Evolutionary conservation across 2,888 invertebrate species (phyloP), one percentile per base, ranked within the genome.

Genomic region (Oxycera nigricornis): DNA sequence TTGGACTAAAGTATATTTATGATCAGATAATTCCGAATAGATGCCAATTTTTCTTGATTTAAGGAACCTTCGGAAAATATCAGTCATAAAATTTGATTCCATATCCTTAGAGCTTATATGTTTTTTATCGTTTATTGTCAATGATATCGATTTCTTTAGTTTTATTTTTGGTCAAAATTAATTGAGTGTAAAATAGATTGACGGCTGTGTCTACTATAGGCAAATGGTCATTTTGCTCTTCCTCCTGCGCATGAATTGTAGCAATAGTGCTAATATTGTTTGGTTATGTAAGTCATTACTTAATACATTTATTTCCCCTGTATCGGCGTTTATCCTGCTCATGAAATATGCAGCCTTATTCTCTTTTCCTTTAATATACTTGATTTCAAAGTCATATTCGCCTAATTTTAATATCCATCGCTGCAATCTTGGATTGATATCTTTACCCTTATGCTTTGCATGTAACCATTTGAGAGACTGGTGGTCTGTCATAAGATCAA

Each of bases 201-300:
- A 76, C 77, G 9, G 76, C 76, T 28, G 76, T 76, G 50, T 77
- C 76, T 65, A 76, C 70, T 31, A 74, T 78, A 28, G 75, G 73
- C 30, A 76, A 75, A 31, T 76, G 73, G 46, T 79, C 75, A 17
- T 73, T 76, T 39, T 72, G 46, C 26, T 78, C 65, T 67, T 79
- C 77, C 61, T 76, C 72, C 52, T 78, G 77, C 31, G 77, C 75
- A 72, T 77, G 72, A 46, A 72, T 59, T 24, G 72, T 73, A 2
- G 61, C 62, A 9, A 24, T 72, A 4, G 28, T 35, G 6, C 61
- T 59, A 1, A 46, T 17, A 46, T 67, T 72, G 57, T 68, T 30
- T 61, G 20, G 1, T 55, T 11, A 14, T 52, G 28, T 1, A 14
- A n/a, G 41, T 4, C 35, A 31, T 68, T 31, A 2, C 59, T 39